Evolutionary conservation across 2,888 invertebrate species (phyloP).

Genomic region (Tethea ocularis): DNA sequence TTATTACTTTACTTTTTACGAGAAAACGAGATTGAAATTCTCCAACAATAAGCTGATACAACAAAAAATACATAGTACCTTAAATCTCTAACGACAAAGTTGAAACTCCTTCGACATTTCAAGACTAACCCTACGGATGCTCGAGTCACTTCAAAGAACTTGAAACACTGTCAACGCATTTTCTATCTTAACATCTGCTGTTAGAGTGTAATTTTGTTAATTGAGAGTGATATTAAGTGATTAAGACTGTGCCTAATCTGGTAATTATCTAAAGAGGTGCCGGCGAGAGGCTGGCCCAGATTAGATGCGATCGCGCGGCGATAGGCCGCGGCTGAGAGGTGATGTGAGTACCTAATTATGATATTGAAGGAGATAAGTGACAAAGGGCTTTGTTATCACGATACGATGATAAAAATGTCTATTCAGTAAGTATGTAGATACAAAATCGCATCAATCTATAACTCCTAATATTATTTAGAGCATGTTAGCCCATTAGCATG

Average conservation of each 20-base stretch:
- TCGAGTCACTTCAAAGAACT: slow-evolving; percentile 9
- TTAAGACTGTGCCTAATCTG: slow-evolving; percentile 36
- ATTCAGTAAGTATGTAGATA: background rate
- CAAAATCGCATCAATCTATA: no score
- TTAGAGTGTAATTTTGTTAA: background rate
- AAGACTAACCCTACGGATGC: slow-evolving; percentile 8
- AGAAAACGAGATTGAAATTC: background rate
- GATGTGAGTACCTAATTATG: slow-evolving; percentile 28
- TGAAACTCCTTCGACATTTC: background rate
- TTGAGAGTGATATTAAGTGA: background rate
- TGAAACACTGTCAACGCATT: background rate
- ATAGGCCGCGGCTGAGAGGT: slow-evolving; percentile 23
- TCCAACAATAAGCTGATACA: background rate
- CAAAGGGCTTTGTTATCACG: slow-evolving; percentile 14
- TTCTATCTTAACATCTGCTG: background rate
- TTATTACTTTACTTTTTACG: background rate
- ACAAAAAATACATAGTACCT: background rate
- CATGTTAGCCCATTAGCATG: no score
- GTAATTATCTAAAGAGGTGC: slow-evolving; percentile 37
- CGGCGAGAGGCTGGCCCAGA: slow-evolving; percentile 22
- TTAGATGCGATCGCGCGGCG: slow-evolving; percentile 31
- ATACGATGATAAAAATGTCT: background rate
- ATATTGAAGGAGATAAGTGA: slow-evolving; percentile 27
- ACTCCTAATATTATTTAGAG: no score
- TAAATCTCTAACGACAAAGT: background rate